Percentiles rank a stretch among this genome's conserved stretches.
phyloP scores from a whole-genome alignment of 2,888 invertebrate genomes.

The Cybosia mesomella region DNA sequence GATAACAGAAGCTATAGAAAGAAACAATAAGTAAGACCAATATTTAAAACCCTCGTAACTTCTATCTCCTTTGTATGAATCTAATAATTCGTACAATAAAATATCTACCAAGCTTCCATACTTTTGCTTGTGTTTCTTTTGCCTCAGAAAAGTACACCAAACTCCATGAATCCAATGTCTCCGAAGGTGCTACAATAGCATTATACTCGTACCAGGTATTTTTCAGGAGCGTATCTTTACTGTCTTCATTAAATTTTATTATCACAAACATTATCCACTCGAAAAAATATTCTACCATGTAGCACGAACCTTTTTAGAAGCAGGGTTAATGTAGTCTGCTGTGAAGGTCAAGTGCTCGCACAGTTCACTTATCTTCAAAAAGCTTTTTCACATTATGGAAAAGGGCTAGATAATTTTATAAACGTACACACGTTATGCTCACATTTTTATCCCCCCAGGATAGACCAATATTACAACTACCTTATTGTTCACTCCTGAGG shows the following conservation, averaged over 20 bases:
- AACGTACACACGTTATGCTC: background rate
- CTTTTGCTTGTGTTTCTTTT: too few species aligned
- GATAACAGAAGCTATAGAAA: too few species aligned
- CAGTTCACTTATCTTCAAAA: constrained; percentile 5
- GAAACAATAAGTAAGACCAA: too few species aligned
- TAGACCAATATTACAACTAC: background rate
- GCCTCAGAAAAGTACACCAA: too few species aligned
- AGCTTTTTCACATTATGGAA: constrained; percentile 5
- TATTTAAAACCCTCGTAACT: too few species aligned
- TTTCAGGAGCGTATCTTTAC: background rate
- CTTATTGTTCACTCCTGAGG: background rate
- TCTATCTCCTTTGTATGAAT: too few species aligned
- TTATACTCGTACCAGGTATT: background rate
- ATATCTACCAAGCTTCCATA: too few species aligned
- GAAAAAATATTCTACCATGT: background rate
- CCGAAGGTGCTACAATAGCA: background rate
- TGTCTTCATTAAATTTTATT: background rate
- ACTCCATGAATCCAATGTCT: too few species aligned
- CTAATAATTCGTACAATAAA: too few species aligned
- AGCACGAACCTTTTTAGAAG: background rate
- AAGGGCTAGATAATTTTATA: background rate
- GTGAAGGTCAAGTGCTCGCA: background rate
- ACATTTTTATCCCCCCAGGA: background rate
- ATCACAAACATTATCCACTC: background rate
- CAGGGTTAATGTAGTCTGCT: background rate